phyloP scores from a whole-genome alignment of 2,113 vertebrate species.

The Coptodon bakossiorum region DNA sequence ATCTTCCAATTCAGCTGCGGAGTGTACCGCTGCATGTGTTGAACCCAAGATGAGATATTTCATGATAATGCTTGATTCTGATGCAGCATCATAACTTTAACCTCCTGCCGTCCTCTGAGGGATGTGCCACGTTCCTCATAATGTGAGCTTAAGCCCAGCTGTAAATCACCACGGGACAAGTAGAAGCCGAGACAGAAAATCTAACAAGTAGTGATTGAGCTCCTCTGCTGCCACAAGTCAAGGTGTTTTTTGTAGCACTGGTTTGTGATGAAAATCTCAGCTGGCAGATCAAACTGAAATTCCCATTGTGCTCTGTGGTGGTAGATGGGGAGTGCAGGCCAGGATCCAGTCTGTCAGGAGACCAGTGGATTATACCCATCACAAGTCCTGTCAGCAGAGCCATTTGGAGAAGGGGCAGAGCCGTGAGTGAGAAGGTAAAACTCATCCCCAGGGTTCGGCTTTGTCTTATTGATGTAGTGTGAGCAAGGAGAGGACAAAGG shows the following conservation, averaged over 20 bases:
- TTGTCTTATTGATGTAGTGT: background rate
- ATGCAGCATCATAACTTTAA: background rate
- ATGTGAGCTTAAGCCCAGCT: background rate
- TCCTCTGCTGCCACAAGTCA: background rate
- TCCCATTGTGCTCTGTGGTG: background rate
- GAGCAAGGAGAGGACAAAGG: background rate
- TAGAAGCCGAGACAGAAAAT: background rate
- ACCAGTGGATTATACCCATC: constrained; percentile 6
- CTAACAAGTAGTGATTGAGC: background rate
- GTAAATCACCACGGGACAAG: background rate
- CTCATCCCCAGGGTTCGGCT: background rate
- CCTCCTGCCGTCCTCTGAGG: background rate
- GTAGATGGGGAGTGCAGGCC: background rate
- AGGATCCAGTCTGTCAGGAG: constrained; percentile 19
- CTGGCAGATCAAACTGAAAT: constrained; percentile 6
- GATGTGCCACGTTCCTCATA: background rate
- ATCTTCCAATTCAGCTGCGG: background rate
- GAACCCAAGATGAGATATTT: background rate
- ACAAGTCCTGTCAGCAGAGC: constrained; percentile 17
- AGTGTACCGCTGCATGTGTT: background rate
- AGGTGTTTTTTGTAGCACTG: background rate
- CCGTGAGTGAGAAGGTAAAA: background rate
- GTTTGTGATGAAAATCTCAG: background rate
- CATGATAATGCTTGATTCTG: background rate
- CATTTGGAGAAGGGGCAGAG: background rate